Evolutionary conservation across 1,140 invertebrate species (phyloP).

Genomic region (Drosophila burlai): DNA sequence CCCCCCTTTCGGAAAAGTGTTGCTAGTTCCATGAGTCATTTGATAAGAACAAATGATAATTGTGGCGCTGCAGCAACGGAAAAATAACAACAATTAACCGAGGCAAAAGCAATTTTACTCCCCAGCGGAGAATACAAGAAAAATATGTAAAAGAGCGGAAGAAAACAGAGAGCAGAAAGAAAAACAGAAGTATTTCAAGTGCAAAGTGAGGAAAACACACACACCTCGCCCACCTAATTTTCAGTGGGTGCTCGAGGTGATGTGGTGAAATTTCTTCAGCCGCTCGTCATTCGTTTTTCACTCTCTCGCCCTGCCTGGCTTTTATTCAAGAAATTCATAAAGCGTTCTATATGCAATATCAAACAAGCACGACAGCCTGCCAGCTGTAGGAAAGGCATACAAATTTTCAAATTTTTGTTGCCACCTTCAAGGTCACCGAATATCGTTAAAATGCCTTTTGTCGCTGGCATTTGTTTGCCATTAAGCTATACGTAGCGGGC

Average conservation of each 20-base stretch:
- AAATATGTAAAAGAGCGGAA: conserved; percentile 12
- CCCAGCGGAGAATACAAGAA: conserved; percentile 1
- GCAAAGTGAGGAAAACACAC: conserved; percentile 50
- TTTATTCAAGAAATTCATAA: conserved; percentile 43
- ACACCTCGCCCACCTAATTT: conserved; percentile 43
- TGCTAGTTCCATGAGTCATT: conserved; percentile 56
- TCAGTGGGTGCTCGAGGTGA: conserved; percentile 12
- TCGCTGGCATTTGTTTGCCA: conserved; percentile 66
- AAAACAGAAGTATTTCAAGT: conserved; percentile 67
- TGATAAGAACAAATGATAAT: conserved; percentile 70
- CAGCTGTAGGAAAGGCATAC: conserved; percentile 37
- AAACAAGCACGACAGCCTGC: conserved; percentile 22
- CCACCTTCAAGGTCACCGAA: conserved; percentile 62
- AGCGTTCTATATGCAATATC: conserved; percentile 30
- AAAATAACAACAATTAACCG: conserved; percentile 34
- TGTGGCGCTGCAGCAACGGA: conserved; percentile 22
- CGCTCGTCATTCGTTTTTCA: conserved; percentile 39
- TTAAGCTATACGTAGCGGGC: conserved; percentile 53
- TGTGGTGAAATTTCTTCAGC: conserved; percentile 52
- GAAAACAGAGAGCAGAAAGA: conserved; percentile 18
- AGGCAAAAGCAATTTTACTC: conserved; percentile 18
- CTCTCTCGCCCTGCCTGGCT: conserved; percentile 33
- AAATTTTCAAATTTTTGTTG: conserved; percentile 40
- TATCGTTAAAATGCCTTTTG: conserved; percentile 58
- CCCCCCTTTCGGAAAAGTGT: conserved; percentile 9